A percentile compares a stretch with the other conserved stretches of the same genome.
Conservation (phyloP, 2,113 vertebrate species). For the Heterochromis multidens region DNA sequence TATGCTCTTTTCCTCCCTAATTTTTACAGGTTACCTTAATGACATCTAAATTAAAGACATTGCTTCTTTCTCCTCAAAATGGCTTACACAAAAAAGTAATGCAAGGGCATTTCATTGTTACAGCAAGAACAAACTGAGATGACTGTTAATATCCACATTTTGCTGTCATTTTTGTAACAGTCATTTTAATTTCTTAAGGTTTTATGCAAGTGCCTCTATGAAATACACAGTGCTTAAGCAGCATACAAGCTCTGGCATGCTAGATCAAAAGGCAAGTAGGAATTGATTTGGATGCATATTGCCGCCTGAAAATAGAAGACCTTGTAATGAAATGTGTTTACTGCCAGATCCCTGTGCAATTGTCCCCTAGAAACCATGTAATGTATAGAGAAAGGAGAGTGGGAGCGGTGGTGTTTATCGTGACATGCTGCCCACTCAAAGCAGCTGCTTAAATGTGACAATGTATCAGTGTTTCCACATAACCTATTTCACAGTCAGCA, state of each 20-base stretch:
- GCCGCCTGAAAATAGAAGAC: conserved; percentile 49
- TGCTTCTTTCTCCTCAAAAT: background rate
- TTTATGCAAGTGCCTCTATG: background rate
- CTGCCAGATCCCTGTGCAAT: conserved; percentile 14
- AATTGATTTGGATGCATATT: conserved; percentile 54
- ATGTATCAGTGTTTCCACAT: background rate
- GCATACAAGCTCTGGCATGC: conserved; percentile 4
- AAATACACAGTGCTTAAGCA: background rate
- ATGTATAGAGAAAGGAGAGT: conserved; percentile 10
- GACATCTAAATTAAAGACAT: background rate
- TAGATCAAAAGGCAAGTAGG: conserved; percentile 46
- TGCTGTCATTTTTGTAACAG: conserved; percentile 7
- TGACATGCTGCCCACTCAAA: conserved; percentile 12
- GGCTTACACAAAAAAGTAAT: background rate
- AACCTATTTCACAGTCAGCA: background rate
- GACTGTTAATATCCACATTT: background rate
- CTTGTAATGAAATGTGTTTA: conserved; percentile 56
- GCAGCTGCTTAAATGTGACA: background rate
- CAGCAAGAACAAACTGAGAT: background rate
- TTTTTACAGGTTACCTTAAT: background rate
- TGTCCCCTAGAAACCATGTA: conserved; percentile 34
- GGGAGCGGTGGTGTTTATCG: background rate
- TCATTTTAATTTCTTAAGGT: conserved; percentile 25
- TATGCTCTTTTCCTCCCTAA: background rate
- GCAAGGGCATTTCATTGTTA: background rate